Base-by-base conservation (phyloP, 2,113 vertebrate species). In the Pseudorhombus dupliciocellatus region DNA sequence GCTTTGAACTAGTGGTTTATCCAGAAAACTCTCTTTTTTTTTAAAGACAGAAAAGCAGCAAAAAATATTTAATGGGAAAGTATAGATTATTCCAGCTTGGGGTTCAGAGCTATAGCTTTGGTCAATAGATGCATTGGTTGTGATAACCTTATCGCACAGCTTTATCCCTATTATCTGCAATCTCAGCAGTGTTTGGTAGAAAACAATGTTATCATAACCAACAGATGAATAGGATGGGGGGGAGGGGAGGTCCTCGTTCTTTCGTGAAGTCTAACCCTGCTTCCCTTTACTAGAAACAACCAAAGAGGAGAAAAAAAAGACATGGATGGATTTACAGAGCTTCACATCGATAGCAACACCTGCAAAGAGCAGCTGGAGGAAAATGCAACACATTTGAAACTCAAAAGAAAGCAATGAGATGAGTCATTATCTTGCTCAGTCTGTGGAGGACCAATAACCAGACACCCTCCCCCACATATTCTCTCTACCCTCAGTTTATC, bases 391-490 rank as follows among this genome's bases (percentile, higher is more conserved):
- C 77, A 73, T 61, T 76, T 71, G 57, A 72, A 86, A 87, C 59
- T 76, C 65, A 91, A 89, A 87, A 88, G 58, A 52, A 89, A 90
- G 88, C 81, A 77, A 89, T 91, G 90, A 78, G 77, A 85, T 89
- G 85, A 85, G 80, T 79, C 63, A 77, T 72, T 70, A 75, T 78
- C 71, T 77, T 73, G 78, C 80, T 87, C 73, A 81, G 82, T 84
- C 78, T 85, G 84, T 77, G 83, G 66, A 78, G 86, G 84, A 93
- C 90, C 89, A 78, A 91, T 91, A 94, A 93, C 90, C 93, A 93
- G 91, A 78, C 67, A 67, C 79, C 73, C 40, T 64, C 52, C 54
- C 55, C 56, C 21, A 53, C 14, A 8, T 34, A n/a, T n/a, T 54
- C 64, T 40, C 7, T 31, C 7, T 31, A 31, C 11, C 42, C 34